Conservation (phyloP, 2,888 invertebrate genomes). For the Dione juno region DNA sequence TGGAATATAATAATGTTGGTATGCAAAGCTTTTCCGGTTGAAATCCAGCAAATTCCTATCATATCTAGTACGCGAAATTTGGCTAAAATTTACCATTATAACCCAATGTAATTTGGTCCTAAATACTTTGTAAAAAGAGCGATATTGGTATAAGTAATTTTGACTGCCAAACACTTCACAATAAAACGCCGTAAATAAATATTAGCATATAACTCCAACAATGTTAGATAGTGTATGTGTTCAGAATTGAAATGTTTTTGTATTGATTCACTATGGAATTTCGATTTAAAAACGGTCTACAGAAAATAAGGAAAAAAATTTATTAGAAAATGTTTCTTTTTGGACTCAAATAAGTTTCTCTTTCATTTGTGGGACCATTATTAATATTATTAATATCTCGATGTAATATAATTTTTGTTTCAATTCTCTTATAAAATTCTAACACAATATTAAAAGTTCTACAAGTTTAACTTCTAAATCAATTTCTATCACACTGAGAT, state of each 20-base stretch:
- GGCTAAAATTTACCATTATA: conserved; percentile 20
- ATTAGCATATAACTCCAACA: conserved; percentile 31
- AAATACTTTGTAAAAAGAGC: not conserved
- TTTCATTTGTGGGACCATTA: not conserved
- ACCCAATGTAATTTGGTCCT: conserved; percentile 12
- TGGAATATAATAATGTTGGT: conserved; percentile 54
- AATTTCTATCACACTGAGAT: conserved; percentile 11
- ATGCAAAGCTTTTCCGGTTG: conserved; percentile 62
- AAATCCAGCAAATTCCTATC: conserved; percentile 49
- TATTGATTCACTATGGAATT: conserved; percentile 14
- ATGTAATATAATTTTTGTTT: too few species aligned
- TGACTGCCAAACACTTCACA: conserved; percentile 18
- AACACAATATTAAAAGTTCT: too few species aligned
- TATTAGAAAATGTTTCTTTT: not conserved
- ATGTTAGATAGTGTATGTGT: conserved; percentile 24
- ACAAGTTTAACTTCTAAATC: not conserved
- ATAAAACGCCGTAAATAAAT: conserved; percentile 32
- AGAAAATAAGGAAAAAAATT: conserved; percentile 14
- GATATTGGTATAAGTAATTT: not conserved
- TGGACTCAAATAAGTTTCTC: not conserved
- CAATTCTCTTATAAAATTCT: too few species aligned
- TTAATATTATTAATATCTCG: too few species aligned
- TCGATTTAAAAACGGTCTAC: conserved; percentile 4
- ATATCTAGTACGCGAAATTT: conserved; percentile 34
- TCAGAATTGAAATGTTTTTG: conserved; percentile 4